phyloP scores from a whole-genome alignment of 2,797 vertebrate species.

The Siniperca scherzeri region DNA sequence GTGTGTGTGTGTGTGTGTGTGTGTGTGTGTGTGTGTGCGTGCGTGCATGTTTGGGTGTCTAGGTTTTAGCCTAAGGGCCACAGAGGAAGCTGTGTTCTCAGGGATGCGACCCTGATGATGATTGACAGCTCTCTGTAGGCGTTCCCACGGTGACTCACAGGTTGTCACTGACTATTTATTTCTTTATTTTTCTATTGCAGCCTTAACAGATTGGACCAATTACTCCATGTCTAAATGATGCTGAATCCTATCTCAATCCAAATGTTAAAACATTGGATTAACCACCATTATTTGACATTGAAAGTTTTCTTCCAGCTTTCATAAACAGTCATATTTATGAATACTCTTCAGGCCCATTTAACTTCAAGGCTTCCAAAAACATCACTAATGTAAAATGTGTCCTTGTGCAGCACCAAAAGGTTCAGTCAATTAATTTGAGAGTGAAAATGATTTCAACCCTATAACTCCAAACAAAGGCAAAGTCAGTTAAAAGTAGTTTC shows the following conservation, averaged over 20 bases:
- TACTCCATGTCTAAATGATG: not conserved
- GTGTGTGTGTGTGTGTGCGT: not conserved
- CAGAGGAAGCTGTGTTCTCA: conserved; percentile 30
- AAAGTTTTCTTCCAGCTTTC: not conserved
- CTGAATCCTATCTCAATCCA: not conserved
- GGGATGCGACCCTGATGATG: conserved; percentile 42
- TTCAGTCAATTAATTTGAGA: conserved; percentile 36
- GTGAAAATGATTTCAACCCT: conserved; percentile 34
- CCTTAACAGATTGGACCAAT: conserved; percentile 33
- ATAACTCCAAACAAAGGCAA: conserved; percentile 40
- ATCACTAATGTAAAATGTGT: conserved; percentile 43
- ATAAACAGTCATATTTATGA: conserved; percentile 34
- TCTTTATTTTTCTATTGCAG: conserved; percentile 13
- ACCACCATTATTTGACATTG: not conserved
- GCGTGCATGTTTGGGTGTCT: not conserved
- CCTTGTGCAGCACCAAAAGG: conserved; percentile 34
- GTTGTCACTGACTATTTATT: conserved; percentile 38
- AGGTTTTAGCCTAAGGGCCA: conserved; percentile 18
- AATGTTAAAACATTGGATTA: not conserved
- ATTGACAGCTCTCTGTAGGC: conserved; percentile 60
- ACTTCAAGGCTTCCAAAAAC: conserved; percentile 37
- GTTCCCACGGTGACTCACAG: conserved; percentile 52
- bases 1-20: not conserved
- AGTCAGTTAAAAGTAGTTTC: conserved; percentile 29
- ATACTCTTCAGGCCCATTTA: conserved; percentile 25